A percentile compares a stretch with the other conserved stretches of the same genome.
Conservation (phyloP, 92 coral and sea anemone species). For the Meandrina meandrites region DNA sequence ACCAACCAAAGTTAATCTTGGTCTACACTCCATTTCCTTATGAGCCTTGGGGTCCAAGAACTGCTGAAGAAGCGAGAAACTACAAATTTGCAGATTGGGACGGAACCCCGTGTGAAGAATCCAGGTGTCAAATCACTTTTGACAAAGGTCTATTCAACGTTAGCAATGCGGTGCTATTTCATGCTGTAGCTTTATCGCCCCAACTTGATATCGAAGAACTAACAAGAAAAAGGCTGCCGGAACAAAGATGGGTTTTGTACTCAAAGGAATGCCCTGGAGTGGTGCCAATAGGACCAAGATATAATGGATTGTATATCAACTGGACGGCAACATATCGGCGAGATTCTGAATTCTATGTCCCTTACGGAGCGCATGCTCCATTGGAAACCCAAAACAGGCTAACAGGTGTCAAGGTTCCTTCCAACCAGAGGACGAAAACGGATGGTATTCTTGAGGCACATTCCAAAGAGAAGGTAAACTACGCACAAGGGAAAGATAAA, state of each 20-base stretch:
- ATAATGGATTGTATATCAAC: background rate
- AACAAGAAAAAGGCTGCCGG: slow-evolving; percentile 8
- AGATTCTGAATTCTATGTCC: slow-evolving; percentile 34
- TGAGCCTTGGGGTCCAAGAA: slow-evolving; percentile 4
- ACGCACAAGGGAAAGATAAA: slow-evolving; percentile 22
- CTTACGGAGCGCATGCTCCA: slow-evolving; percentile 21
- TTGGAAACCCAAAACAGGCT: background rate
- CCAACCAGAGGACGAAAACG: background rate
- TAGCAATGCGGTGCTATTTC: slow-evolving; percentile 26
- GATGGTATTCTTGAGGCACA: background rate
- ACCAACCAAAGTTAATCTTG: background rate
- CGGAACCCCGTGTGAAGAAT: slow-evolving; percentile 14
- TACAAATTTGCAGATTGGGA: slow-evolving; percentile 32
- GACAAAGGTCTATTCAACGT: background rate
- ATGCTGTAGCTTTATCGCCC: background rate
- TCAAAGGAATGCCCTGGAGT: slow-evolving; percentile 22
- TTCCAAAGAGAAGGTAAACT: background rate
- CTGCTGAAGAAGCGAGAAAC: background rate
- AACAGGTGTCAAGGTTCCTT: background rate
- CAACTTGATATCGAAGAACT: slow-evolving; percentile 1
- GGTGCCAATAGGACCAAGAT: background rate
- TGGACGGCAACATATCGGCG: slow-evolving; percentile 37
- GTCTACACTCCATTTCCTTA: background rate
- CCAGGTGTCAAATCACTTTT: slow-evolving; percentile 25
- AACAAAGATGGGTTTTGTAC: slow-evolving; percentile 38